Conservation (phyloP, 1,140 invertebrate species). For the Drosophila bifasciata region DNA sequence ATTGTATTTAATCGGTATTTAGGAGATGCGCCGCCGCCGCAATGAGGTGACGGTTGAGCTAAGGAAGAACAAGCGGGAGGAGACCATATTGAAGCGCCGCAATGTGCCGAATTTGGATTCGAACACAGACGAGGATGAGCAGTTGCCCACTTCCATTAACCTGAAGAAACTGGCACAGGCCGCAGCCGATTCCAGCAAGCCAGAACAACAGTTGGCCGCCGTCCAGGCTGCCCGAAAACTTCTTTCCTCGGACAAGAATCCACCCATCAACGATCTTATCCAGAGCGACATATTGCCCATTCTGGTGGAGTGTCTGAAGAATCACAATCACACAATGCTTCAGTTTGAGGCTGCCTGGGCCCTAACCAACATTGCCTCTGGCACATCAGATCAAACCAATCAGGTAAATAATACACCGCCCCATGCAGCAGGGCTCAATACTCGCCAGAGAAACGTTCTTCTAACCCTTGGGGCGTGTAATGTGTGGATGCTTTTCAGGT, state of each 20-base stretch:
- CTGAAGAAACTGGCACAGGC: conserved; percentile 89
- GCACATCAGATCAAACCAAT: conserved; percentile 97
- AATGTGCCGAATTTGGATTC: conserved; percentile 95
- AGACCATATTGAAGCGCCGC: conserved; percentile 96
- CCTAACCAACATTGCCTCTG: conserved; percentile 99
- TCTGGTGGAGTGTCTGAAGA: conserved; percentile 94
- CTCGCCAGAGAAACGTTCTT: no score
- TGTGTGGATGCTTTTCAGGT: conserved; percentile 87
- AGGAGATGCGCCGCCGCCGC: conserved; percentile 97
- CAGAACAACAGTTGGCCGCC: conserved; percentile 90
- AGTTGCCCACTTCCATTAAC: conserved; percentile 83
- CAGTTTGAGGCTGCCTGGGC: conserved; percentile 99
- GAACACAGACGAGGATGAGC: conserved; percentile 92
- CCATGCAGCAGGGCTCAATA: no score
- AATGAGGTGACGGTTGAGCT: conserved; percentile 98
- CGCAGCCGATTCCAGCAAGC: conserved; percentile 88
- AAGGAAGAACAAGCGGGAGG: conserved; percentile 98
- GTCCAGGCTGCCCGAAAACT: conserved; percentile 96
- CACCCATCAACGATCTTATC: conserved; percentile 99
- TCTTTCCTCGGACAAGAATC: conserved; percentile 98
- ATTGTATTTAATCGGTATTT: conserved; percentile 15
- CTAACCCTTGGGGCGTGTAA: no score
- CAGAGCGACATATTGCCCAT: conserved; percentile 96
- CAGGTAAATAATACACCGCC: conserved; percentile 53
- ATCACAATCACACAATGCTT: conserved; percentile 94